Conservation (phyloP, 2,113 vertebrate species). For the Mirza zaza region DNA sequence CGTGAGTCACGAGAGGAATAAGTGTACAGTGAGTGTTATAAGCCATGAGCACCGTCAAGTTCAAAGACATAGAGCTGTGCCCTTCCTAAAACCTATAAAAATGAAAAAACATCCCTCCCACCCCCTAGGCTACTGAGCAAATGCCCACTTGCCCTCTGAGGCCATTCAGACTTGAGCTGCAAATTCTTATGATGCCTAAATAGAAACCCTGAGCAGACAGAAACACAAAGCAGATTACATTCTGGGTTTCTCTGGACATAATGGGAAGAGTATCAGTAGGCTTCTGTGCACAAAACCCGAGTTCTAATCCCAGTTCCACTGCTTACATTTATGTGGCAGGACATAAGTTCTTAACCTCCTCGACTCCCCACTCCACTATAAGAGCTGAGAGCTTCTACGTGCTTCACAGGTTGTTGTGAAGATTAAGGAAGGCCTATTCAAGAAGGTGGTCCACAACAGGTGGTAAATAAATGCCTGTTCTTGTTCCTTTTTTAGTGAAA, state of each 20-base stretch:
- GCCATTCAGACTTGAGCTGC: neutral
- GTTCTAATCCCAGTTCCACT: neutral
- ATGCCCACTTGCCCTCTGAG: neutral
- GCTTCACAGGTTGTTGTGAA: neutral
- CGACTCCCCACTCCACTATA: neutral
- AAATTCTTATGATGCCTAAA: neutral
- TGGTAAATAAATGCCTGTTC: neutral
- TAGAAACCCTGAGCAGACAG: neutral
- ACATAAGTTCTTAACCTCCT: neutral
- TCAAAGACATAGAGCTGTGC: neutral
- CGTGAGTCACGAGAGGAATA: neutral
- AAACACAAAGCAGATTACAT: neutral
- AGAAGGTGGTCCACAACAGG: neutral
- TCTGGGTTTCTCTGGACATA: neutral
- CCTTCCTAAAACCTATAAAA: neutral
- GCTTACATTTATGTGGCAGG: neutral
- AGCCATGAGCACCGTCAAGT: neutral
- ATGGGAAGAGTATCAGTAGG: neutral
- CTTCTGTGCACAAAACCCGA: neutral
- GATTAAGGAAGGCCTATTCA: neutral
- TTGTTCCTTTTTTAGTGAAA: neutral
- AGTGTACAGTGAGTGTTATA: neutral
- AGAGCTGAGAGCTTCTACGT: neutral
- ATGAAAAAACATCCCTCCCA: neutral
- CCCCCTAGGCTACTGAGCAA: neutral